A percentile compares a stretch with the other conserved stretches of the same genome.
phyloP scores from a whole-genome alignment of 2,888 invertebrate species.

The Caenorhabditis japonica region DNA sequence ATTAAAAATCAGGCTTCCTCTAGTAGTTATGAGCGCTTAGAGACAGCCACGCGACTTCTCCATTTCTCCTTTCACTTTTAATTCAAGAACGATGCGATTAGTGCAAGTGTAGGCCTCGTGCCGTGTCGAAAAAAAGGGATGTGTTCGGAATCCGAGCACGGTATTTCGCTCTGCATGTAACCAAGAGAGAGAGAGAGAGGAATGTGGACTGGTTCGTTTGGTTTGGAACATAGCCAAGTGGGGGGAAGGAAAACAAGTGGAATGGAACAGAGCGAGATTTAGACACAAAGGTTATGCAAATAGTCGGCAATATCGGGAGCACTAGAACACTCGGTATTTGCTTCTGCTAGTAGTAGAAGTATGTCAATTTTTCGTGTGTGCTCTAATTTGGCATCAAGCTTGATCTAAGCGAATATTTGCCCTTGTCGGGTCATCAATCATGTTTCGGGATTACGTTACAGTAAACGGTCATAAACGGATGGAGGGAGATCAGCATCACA shows the following conservation, averaged over 20 bases:
- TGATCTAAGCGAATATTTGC: constrained; percentile 34
- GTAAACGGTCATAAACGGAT: constrained; percentile 14
- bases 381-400: constrained; percentile 50
- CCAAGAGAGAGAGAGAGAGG: no score
- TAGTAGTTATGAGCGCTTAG: no score
- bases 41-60: no score
- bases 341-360: constrained; percentile 20
- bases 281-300: constrained; percentile 51
- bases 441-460: constrained; percentile 38
- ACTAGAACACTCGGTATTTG: constrained; percentile 41
- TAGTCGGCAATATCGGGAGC: constrained; percentile 46
- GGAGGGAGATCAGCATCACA: constrained; percentile 26
- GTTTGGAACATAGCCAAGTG: constrained; percentile 53
- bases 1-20: constrained; percentile 33
- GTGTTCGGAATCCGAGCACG: no score
- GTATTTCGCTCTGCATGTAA: no score
- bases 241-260: constrained; percentile 5
- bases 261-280: constrained; percentile 31
- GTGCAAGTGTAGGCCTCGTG: constrained; percentile 18
- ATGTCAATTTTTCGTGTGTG: constrained; percentile 38
- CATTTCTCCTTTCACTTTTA: constrained; percentile 16
- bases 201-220: constrained; percentile 44
- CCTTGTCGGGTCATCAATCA: constrained; percentile 13
- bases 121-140: constrained; percentile 38
- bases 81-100: constrained; percentile 27